Evolutionary conservation across 2,797 vertebrate species (phyloP), one percentile per base, ranked within the genome.

Genomic region (Odontamblyopus lacepedii): DNA sequence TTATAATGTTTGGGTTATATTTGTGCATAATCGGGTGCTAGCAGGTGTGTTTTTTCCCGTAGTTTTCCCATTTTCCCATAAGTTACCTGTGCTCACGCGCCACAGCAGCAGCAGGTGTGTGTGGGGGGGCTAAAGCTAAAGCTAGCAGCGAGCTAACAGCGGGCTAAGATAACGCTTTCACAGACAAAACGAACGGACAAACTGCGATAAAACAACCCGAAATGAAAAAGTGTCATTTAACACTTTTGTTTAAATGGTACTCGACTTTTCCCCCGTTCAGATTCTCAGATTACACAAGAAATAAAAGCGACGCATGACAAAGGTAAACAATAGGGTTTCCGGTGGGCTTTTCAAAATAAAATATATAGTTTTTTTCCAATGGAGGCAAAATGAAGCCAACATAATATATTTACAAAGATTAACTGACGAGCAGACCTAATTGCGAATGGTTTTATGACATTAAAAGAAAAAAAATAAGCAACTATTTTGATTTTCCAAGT

Each of bases 141-240:
- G 16, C 35, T 35, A 35, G 6, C 16, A 61, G 35, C 32, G 4
- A 18, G 62, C 18, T 23, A 38, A 63, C 30, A 41, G 62, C 32
- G 62, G 62, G 62, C 4, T 23, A 64, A 44, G 11, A 5, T 64
- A 5, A 44, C 38, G 15, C 18, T n/a, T 64, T n/a, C 11, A 2
- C 63, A 4, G 63, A n/a, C 13, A 13, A 27, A 15, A 41, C 35
- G 3, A 26, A 3, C 12, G 11, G 23, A 48, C 2, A 15, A 63
- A 44, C 6, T 6, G 62, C 9, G n/a, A 5, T 12, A 8, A 18
- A 4, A 12, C 19, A 12, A 23, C 19, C 26, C n/a, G 15, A 4
- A 26, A 35, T 26, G n/a, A 63, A 38, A 23, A 64, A 23, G 38
- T 64, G 63, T 64, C 38, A 64, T 64, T 44, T 4, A 48, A 64